Evolutionary conservation across 2,888 invertebrate genomes (phyloP).

Genomic region (Drosophila eohydei): DNA sequence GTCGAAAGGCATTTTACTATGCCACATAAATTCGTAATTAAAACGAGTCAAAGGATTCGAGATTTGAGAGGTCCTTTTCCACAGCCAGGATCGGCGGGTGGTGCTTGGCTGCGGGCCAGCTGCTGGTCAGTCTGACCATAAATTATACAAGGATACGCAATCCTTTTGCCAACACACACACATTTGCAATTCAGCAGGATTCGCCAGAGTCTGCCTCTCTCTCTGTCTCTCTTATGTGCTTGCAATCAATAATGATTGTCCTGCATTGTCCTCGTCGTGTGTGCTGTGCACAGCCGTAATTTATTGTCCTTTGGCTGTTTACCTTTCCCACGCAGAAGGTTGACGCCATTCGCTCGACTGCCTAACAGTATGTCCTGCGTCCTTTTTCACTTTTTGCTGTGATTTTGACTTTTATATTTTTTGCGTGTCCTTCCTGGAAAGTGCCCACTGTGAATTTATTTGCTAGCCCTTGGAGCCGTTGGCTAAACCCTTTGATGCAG

Average conservation of each 20-base stretch:
- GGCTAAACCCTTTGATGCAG: constrained; percentile 35
- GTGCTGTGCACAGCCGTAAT: constrained; percentile 58
- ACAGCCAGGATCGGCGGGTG: constrained; percentile 41
- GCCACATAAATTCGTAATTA: constrained; percentile 61
- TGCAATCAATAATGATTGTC: constrained; percentile 67
- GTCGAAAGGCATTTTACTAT: constrained; percentile 37
- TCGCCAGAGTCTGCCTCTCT: neutral
- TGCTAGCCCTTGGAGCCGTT: constrained; percentile 25
- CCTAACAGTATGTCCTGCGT: constrained; percentile 23
- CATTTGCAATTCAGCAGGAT: constrained; percentile 49
- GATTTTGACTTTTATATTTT: constrained; percentile 7
- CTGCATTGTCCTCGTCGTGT: constrained; percentile 58
- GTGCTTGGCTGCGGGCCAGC: constrained; percentile 41
- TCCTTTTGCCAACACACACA: constrained; percentile 58
- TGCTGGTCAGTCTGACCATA: constrained; percentile 50
- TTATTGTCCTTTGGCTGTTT: constrained; percentile 67
- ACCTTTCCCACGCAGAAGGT: constrained; percentile 69
- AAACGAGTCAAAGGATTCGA: constrained; percentile 55
- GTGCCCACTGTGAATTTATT: constrained; percentile 11
- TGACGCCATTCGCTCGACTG: constrained; percentile 33
- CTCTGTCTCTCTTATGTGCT: constrained; percentile 2
- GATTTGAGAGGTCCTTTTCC: constrained; percentile 11
- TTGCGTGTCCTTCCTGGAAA: constrained; percentile 54
- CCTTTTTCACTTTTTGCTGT: constrained; percentile 27
- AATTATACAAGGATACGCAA: constrained; percentile 69